phyloP scores from a whole-genome alignment of 2,888 invertebrate genomes.

The Ametastegia equiseti region DNA sequence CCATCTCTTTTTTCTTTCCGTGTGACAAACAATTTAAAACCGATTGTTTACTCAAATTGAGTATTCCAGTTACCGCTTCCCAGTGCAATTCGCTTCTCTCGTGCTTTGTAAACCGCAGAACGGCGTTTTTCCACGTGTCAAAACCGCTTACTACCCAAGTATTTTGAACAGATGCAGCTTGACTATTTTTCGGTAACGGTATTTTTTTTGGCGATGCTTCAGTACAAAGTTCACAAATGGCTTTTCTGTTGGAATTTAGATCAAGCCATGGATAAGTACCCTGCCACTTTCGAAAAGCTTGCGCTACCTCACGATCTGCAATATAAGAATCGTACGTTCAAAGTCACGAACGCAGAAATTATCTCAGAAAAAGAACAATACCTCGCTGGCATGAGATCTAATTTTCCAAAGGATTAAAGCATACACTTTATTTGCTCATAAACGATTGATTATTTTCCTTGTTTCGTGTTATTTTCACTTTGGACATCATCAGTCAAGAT shows the following conservation, averaged over 20 bases:
- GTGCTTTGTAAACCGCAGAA: slow-evolving; percentile 47
- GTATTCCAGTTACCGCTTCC: slow-evolving; percentile 32
- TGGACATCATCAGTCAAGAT: background rate
- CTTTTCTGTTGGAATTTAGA: slow-evolving; percentile 18
- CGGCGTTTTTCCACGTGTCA: slow-evolving; percentile 53
- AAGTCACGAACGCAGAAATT: background rate
- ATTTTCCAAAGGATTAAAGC: background rate
- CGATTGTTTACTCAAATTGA: slow-evolving; percentile 44
- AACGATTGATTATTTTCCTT: background rate
- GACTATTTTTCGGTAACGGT: background rate
- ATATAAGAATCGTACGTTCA: slow-evolving; percentile 25
- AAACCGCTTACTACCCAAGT: slow-evolving; percentile 51
- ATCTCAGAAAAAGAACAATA: background rate
- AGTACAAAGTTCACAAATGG: slow-evolving; percentile 30
- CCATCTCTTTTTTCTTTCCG: slow-evolving; percentile 52
- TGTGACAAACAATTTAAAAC: slow-evolving; percentile 35
- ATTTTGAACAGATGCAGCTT: slow-evolving; percentile 14
- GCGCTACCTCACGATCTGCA: background rate
- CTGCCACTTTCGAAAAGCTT: slow-evolving; percentile 58
- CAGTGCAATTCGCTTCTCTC: slow-evolving; percentile 48
- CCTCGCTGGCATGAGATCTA: background rate
- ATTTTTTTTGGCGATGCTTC: slow-evolving; percentile 29
- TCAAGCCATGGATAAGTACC: slow-evolving; percentile 26
- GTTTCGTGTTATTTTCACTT: slow-evolving; percentile 7
- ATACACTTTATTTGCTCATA: slow-evolving; percentile 4